Conservation (phyloP, 1,140 invertebrate species). For the Macrocentrus cingulum region DNA sequence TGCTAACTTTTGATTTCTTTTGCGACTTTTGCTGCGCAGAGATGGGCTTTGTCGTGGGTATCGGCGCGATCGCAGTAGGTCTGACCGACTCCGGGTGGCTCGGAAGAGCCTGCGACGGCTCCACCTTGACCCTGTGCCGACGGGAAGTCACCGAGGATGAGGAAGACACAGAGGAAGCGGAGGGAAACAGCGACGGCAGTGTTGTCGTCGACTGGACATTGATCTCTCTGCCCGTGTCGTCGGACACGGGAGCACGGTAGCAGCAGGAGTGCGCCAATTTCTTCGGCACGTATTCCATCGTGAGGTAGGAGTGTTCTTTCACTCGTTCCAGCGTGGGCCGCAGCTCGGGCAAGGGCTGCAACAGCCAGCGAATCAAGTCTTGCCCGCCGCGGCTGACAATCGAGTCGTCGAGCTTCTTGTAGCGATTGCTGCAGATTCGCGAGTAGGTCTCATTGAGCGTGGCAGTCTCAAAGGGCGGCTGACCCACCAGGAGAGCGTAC, state of each 20-base stretch:
- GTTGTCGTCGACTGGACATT: neutral
- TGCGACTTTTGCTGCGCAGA: neutral
- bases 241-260: slow-evolving; percentile 38
- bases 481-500: slow-evolving; percentile 68
- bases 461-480: slow-evolving; percentile 72
- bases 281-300: slow-evolving; percentile 45
- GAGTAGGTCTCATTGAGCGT: slow-evolving; percentile 66
- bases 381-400: slow-evolving; percentile 59
- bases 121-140: neutral
- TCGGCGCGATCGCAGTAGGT: slow-evolving; percentile 4
- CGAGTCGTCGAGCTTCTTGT: slow-evolving; percentile 61
- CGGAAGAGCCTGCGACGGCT: neutral
- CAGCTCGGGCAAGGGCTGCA: slow-evolving; percentile 63
- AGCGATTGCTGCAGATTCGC: slow-evolving; percentile 68
- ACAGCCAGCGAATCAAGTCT: slow-evolving; percentile 62
- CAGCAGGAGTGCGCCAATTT: slow-evolving; percentile 48
- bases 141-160: slow-evolving; percentile 13
- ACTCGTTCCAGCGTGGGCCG: slow-evolving; percentile 64
- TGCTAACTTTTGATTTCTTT: slow-evolving; percentile 43
- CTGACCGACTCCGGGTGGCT: neutral
- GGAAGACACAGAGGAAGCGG: slow-evolving; percentile 18
- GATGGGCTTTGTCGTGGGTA: neutral
- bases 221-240: neutral
- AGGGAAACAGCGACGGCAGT: slow-evolving; percentile 10
- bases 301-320: slow-evolving; percentile 66